Percentiles rank a stretch among this genome's conserved stretches.
Conservation (phyloP, 2,113 vertebrate genomes). For the Corapipo altera region DNA sequence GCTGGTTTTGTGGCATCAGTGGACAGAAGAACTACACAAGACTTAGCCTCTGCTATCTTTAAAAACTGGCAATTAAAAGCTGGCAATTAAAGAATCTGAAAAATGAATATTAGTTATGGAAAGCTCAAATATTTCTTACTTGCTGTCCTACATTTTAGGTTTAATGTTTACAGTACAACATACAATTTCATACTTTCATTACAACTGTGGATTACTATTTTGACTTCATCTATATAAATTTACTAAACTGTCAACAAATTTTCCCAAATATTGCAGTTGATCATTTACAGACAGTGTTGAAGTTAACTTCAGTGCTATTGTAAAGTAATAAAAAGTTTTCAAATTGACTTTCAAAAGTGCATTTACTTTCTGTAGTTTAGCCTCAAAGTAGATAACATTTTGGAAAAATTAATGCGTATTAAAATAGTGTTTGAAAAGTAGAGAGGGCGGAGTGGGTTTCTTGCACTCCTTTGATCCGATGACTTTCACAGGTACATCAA, state of each 20-base stretch:
- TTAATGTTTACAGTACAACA: slow-evolving; percentile 52
- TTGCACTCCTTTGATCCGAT: slow-evolving; percentile 42
- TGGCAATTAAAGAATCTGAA: slow-evolving; percentile 19
- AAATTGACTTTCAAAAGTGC: slow-evolving; percentile 79
- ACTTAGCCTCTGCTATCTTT: slow-evolving; percentile 39
- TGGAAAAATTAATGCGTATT: slow-evolving; percentile 63
- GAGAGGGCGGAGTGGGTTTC: slow-evolving; percentile 44
- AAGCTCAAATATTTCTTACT: slow-evolving; percentile 65
- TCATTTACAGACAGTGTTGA: slow-evolving; percentile 83
- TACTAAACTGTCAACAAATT: slow-evolving; percentile 71
- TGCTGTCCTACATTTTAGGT: slow-evolving; percentile 45
- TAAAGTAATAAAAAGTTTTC: slow-evolving; percentile 77
- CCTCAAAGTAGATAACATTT: slow-evolving; percentile 60
- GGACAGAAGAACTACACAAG: slow-evolving; percentile 20
- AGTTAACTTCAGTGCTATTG: slow-evolving; percentile 90
- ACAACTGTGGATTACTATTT: slow-evolving; percentile 67
- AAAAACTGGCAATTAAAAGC: background rate
- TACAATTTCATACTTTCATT: slow-evolving; percentile 42
- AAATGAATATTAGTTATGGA: slow-evolving; percentile 52
- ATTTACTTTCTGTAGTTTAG: slow-evolving; percentile 72
- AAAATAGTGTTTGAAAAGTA: slow-evolving; percentile 75
- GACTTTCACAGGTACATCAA: slow-evolving; percentile 74
- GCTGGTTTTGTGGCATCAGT: slow-evolving; percentile 58
- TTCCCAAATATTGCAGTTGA: slow-evolving; percentile 79
- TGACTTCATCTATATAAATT: slow-evolving; percentile 64